These are phyloP conservation scores for Syngnathus typhle DNA, from an alignment of 2,113 vertebrate genomes.

Conservation along the genomic window DNA sequence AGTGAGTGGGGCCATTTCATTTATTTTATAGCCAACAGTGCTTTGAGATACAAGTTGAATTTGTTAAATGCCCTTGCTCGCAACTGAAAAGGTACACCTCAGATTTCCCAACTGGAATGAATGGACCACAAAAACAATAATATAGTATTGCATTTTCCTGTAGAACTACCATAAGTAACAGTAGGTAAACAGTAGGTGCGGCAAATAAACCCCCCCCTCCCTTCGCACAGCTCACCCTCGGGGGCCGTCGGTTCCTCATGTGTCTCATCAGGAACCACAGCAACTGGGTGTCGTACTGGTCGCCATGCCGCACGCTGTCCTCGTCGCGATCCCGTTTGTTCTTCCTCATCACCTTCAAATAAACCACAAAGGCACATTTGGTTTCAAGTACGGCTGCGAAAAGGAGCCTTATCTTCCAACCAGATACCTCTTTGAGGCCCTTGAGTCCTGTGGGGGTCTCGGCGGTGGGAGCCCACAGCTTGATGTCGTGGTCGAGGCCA, in stretches of 20 bases:
- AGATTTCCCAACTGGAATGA: too few relatives aligned
- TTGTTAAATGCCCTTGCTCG: too few relatives aligned
- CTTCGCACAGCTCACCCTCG: constrained; percentile 70
- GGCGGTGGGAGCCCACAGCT: constrained; percentile 92
- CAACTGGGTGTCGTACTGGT: constrained; percentile 92
- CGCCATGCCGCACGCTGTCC: constrained; percentile 84
- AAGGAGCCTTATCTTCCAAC: neutral
- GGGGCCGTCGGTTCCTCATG: constrained; percentile 84
- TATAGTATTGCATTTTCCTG: too few relatives aligned
- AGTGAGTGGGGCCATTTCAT: neutral
- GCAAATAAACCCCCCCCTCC: neutral
- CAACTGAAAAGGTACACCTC: too few relatives aligned
- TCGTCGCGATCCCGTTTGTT: constrained; percentile 91
- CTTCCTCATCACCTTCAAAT: constrained; percentile 86
- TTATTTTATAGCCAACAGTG: neutral
- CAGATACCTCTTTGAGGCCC: constrained; percentile 81
- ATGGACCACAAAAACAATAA: too few relatives aligned
- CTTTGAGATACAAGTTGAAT: neutral
- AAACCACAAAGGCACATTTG: neutral
- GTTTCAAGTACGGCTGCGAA: neutral
- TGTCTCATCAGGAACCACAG: constrained; percentile 98
- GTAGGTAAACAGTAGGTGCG: too few relatives aligned
- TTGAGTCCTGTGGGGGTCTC: constrained; percentile 79
- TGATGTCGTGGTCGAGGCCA: constrained; percentile 89
- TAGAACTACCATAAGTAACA: too few relatives aligned